phyloP scores from a whole-genome alignment of 2,888 invertebrate species.

The Lasioglossum marginatum region DNA sequence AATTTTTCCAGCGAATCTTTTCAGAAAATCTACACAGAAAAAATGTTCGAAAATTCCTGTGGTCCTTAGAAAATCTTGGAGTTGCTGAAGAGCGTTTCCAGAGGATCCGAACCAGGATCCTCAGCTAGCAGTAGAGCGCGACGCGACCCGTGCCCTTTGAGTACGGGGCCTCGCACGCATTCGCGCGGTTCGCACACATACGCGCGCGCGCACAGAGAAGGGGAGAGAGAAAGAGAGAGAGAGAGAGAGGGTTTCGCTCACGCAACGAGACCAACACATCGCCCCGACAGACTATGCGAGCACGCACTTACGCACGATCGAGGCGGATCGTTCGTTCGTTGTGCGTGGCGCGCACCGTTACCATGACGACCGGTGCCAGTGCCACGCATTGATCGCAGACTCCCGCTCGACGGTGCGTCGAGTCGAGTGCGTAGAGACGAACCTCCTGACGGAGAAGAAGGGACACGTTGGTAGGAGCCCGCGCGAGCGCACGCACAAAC shows the following conservation, averaged over 20 bases:
- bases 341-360: constrained; percentile 81
- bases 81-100: constrained; percentile 29
- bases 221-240: neutral
- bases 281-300: constrained; percentile 38
- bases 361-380: constrained; percentile 82
- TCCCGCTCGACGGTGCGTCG: constrained; percentile 81
- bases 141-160: constrained; percentile 31
- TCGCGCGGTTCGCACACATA: neutral
- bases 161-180: neutral
- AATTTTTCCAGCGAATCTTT: neutral
- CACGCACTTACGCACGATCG: constrained; percentile 77
- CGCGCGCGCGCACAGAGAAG: neutral
- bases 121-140: constrained; percentile 21
- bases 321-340: constrained; percentile 78
- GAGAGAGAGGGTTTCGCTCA: neutral
- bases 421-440: constrained; percentile 77
- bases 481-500: constrained; percentile 30
- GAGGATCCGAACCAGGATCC: constrained; percentile 37
- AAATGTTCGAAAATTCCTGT: neutral
- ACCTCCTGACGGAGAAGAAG: constrained; percentile 66
- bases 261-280: constrained; percentile 2
- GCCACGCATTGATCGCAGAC: constrained; percentile 84
- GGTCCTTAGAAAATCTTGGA: neutral
- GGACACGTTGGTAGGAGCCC: constrained; percentile 41
- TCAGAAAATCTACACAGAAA: too few species aligned